phyloP scores from a whole-genome alignment of 2,888 invertebrate species.

The Lordiphosa fenestrarum region DNA sequence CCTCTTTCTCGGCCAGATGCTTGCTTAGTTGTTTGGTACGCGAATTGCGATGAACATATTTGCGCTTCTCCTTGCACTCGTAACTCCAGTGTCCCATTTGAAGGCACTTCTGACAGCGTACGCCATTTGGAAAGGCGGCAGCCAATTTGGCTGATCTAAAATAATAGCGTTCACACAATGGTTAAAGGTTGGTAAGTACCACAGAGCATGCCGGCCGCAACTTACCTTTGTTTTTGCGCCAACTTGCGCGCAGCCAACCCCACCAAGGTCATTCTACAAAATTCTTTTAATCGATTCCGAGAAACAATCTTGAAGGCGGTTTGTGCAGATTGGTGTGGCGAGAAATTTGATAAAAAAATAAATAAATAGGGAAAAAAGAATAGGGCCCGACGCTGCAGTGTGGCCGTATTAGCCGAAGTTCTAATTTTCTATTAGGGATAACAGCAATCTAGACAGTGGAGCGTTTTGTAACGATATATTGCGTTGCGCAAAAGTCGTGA shows the following conservation, averaged over 20 bases:
- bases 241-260: conserved; percentile 78
- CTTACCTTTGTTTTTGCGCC: conserved; percentile 77
- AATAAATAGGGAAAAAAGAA: too few species aligned
- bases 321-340: not conserved
- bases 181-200: not conserved
- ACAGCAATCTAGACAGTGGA: too few species aligned
- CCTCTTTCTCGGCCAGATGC: conserved; percentile 79
- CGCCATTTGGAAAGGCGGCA: conserved; percentile 86
- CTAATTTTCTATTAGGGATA: too few species aligned
- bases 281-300: conserved; percentile 45
- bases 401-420: too few species aligned
- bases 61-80: conserved; percentile 92
- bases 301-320: conserved; percentile 58
- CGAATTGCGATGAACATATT: conserved; percentile 91
- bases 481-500: too few species aligned
- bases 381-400: too few species aligned
- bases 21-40: conserved; percentile 90
- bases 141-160: conserved; percentile 83
- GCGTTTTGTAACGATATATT: too few species aligned
- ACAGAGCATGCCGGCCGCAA: conserved; percentile 13
- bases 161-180: not conserved
- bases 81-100: conserved; percentile 97
- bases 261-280: conserved; percentile 76
- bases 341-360: too few species aligned
- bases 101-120: conserved; percentile 95